phyloP scores from a whole-genome alignment of 2,888 invertebrate species.

The Diabrotica balteata region DNA sequence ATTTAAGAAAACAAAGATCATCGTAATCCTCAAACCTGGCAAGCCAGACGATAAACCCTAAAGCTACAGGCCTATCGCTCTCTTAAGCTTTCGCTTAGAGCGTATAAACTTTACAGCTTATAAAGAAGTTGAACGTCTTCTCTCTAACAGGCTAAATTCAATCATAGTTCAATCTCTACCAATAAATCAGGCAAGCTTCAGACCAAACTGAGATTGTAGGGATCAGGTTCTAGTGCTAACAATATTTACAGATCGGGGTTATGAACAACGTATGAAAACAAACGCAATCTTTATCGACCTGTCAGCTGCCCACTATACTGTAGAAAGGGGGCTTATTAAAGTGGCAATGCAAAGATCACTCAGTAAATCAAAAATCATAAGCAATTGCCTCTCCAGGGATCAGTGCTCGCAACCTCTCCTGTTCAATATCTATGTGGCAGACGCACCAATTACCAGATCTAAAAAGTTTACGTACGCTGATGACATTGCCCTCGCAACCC shows the following conservation, averaged over 20 bases:
- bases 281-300: no score
- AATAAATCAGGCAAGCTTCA: background rate
- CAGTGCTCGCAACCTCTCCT: background rate
- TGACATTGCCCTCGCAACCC: constrained; percentile 6
- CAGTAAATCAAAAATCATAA: constrained; percentile 4
- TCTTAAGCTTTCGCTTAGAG: no score
- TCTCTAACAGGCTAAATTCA: background rate
- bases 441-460: background rate
- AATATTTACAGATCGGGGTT: background rate
- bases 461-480: background rate
- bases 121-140: background rate
- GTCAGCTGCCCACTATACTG: no score
- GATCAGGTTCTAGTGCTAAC: no score
- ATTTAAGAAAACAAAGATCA: no score
- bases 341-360: background rate
- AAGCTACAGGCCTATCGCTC: no score
- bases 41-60: no score
- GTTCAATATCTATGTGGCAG: background rate
- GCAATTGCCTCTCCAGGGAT: background rate
- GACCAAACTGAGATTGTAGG: background rate
- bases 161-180: background rate
- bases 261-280: background rate
- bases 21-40: no score
- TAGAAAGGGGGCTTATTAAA: no score
- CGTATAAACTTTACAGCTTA: no score